Conservation (phyloP, 2,888 invertebrate species). For the Auanema sp. region DNA sequence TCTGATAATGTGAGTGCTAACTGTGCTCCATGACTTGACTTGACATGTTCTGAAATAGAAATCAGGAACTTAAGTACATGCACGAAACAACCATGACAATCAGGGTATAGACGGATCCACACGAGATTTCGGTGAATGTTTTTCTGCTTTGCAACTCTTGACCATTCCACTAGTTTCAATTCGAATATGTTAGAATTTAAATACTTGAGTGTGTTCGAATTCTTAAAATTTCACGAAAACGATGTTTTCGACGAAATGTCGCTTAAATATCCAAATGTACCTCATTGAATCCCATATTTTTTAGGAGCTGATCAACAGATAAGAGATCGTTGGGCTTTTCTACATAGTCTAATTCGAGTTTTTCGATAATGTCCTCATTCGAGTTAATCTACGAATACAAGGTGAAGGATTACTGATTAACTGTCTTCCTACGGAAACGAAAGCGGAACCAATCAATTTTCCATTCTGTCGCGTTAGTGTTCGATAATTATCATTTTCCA, state of each 20-base stretch:
- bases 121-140: too few relatives aligned
- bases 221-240: too few relatives aligned
- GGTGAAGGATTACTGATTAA: conserved; percentile 4
- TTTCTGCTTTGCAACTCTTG: too few relatives aligned
- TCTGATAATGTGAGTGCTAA: conserved; percentile 12
- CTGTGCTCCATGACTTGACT: conserved; percentile 12
- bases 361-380: too few relatives aligned
- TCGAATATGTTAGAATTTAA: background rate
- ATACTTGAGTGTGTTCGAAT: too few relatives aligned
- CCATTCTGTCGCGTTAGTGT: conserved; percentile 6
- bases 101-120: conserved; percentile 11
- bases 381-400: background rate
- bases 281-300: too few relatives aligned
- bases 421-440: background rate
- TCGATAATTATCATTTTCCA: conserved; percentile 2
- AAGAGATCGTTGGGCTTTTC: conserved; percentile 2
- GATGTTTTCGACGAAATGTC: too few relatives aligned
- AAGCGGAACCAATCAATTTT: conserved; percentile 10
- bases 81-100: conserved; percentile 3
- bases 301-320: too few relatives aligned
- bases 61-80: background rate
- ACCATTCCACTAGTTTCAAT: background rate
- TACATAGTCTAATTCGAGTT: conserved; percentile 14
- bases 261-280: too few relatives aligned
- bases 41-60: conserved; percentile 13